Evolutionary conservation across 2,888 invertebrate genomes (phyloP).

Genomic region (Leptinotarsa peninsularis): DNA sequence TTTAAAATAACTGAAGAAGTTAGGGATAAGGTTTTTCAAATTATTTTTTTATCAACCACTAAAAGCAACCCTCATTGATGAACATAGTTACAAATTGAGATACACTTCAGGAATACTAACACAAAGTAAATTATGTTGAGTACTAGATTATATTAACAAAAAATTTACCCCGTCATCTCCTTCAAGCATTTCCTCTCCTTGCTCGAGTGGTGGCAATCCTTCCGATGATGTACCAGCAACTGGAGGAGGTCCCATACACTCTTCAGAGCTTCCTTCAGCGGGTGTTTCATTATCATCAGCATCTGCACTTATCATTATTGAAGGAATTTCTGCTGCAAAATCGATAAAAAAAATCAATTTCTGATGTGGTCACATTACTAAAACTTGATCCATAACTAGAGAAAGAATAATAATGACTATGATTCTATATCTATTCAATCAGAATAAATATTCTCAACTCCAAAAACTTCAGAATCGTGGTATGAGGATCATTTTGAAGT

Average conservation of each 20-base stretch:
- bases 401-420: no score
- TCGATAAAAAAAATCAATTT: not conserved
- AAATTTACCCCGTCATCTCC: constrained; percentile 62
- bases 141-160: not conserved
- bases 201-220: constrained; percentile 54
- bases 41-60: no score
- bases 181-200: constrained; percentile 60
- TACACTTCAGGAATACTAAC: no score
- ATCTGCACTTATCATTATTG: constrained; percentile 60
- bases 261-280: constrained; percentile 63
- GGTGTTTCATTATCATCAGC: constrained; percentile 66
- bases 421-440: no score
- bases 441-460: no score
- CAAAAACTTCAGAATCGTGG: no score
- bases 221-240: constrained; percentile 63
- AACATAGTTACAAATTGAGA: no score
- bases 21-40: no score
- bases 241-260: constrained; percentile 61
- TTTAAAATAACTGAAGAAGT: no score
- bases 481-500: not conserved
- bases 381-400: no score
- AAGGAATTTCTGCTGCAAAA: constrained; percentile 61
- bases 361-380: not conserved
- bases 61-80: no score
- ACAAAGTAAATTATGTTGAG: not conserved